Percentiles rank a stretch among this genome's conserved stretches.
Conservation (phyloP, 2,797 vertebrate species). For the Centropyge bicolor region DNA sequence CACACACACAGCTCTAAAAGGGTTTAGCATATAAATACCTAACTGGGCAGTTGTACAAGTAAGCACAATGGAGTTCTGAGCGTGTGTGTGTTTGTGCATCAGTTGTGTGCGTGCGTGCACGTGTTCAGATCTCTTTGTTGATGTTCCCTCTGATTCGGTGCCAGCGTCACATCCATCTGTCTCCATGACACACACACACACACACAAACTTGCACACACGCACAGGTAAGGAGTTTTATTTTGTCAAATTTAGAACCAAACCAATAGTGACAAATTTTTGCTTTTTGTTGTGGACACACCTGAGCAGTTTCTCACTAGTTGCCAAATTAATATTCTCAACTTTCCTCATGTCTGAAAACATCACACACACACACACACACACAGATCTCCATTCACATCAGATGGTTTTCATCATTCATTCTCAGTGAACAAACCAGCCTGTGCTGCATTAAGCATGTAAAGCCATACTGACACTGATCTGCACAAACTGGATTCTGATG, state of each 20-base stretch:
- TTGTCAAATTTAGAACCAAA: slow-evolving; percentile 31
- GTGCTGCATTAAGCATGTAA: not conserved
- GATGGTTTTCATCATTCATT: not conserved
- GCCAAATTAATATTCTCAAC: slow-evolving; percentile 27
- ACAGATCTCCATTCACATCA: slow-evolving; percentile 10
- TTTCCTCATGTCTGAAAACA: slow-evolving; percentile 6
- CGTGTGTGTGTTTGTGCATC: slow-evolving; percentile 22
- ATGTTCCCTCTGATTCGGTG: slow-evolving; percentile 71
- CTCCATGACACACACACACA: slow-evolving; percentile 42
- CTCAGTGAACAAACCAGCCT: not conserved
- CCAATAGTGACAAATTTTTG: not conserved
- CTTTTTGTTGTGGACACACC: slow-evolving; percentile 16
- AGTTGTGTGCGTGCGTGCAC: slow-evolving; percentile 13
- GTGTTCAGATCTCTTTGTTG: slow-evolving; percentile 72
- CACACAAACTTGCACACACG: slow-evolving; percentile 14
- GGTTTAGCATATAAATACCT: slow-evolving; percentile 56
- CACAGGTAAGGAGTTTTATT: slow-evolving; percentile 23
- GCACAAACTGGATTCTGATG: not conserved
- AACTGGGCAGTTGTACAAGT: slow-evolving; percentile 56
- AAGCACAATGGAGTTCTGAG: slow-evolving; percentile 45
- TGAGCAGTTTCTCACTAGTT: not conserved
- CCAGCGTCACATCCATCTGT: slow-evolving; percentile 77
- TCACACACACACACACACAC: not conserved
- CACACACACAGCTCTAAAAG: slow-evolving; percentile 33
- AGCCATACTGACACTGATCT: not conserved